Evolutionary conservation across 1,140 invertebrate species (phyloP).

Genomic region (Teleopsis dalmanni): DNA sequence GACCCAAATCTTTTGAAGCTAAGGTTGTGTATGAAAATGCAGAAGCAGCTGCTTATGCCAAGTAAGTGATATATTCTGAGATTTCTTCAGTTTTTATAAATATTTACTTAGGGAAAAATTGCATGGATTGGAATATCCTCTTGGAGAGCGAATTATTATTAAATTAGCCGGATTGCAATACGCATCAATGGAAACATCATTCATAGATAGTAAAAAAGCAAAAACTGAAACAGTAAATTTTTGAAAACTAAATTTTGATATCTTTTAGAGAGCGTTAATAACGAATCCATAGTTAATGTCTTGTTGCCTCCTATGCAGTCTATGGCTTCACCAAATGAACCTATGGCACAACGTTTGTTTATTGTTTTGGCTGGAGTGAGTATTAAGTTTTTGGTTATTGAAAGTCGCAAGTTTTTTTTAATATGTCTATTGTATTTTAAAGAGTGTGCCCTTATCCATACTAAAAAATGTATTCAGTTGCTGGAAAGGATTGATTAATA

Average conservation of each 20-base stretch:
- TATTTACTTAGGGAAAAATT: constrained; percentile 61
- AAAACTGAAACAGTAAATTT: background rate
- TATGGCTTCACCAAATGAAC: constrained; percentile 61
- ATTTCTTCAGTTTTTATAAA: background rate
- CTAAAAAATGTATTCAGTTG: constrained; percentile 83
- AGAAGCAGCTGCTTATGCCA: constrained; percentile 66
- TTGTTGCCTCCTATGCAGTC: constrained; percentile 65
- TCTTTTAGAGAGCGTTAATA: constrained; percentile 25
- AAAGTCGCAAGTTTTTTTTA: constrained; percentile 43
- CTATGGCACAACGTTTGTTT: constrained; percentile 36
- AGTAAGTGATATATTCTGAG: constrained; percentile 16
- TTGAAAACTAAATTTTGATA: background rate
- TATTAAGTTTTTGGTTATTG: background rate
- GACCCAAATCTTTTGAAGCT: constrained; percentile 40
- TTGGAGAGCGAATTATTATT: constrained; percentile 69
- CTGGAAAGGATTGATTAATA: constrained; percentile 86
- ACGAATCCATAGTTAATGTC: constrained; percentile 50
- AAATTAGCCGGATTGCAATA: constrained; percentile 51
- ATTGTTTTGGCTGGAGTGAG: constrained; percentile 35
- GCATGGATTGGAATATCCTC: constrained; percentile 81
- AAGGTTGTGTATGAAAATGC: constrained; percentile 65
- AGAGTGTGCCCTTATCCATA: constrained; percentile 64
- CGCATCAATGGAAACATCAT: constrained; percentile 33
- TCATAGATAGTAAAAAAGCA: constrained; percentile 29
- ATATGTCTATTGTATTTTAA: constrained; percentile 45